phyloP scores from a whole-genome alignment of 64 coral and sea anemone genomes.

The Actinia tenebrosa region DNA sequence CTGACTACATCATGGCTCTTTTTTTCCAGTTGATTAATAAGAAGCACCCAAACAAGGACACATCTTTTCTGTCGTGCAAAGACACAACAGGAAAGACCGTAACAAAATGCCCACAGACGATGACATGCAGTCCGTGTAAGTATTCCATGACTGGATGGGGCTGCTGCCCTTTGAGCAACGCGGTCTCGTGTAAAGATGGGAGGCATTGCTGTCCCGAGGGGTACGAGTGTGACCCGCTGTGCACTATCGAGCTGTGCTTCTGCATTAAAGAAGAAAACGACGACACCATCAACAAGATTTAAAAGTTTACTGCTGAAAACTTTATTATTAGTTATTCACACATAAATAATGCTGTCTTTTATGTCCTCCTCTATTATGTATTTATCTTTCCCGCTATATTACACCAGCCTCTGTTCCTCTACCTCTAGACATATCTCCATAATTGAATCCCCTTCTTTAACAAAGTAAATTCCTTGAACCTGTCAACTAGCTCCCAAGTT shows the following conservation, averaged over 20 bases:
- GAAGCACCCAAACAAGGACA: background rate
- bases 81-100: conserved; percentile 56
- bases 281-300: no score
- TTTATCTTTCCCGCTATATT: no score
- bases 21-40: background rate
- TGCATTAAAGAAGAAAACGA: conserved; percentile 18
- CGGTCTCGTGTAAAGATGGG: conserved; percentile 50
- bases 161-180: conserved; percentile 54
- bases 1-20: background rate
- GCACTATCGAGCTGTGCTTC: conserved; percentile 27
- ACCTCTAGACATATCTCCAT: no score
- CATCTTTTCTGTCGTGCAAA: conserved; percentile 31
- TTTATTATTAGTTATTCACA: no score
- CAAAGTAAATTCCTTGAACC: no score
- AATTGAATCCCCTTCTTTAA: no score
- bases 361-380: no score
- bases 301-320: no score
- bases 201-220: conserved; percentile 79
- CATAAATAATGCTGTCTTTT: no score
- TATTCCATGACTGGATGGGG: conserved; percentile 56
- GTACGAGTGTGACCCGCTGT: conserved; percentile 54
- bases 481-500: background rate
- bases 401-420: no score
- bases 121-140: conserved; percentile 43
- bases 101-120: conserved; percentile 49